Evolutionary conservation across 2,797 vertebrate genomes (phyloP).

Genomic region (Alcedo quadribrachys): DNA sequence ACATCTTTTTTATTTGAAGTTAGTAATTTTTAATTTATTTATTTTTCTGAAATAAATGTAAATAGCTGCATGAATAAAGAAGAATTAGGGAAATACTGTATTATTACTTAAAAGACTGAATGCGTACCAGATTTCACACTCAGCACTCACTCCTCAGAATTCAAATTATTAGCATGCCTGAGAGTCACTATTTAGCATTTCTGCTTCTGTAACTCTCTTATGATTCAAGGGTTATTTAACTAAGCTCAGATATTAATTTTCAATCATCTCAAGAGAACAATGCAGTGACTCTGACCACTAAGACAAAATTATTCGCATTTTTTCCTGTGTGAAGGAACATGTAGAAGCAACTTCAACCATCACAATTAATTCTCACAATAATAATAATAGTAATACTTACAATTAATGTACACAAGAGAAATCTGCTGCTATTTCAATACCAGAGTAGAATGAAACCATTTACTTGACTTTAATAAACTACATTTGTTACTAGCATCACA

Average conservation of each 20-base stretch:
- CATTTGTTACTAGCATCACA: background rate
- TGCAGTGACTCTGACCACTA: background rate
- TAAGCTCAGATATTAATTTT: conserved; percentile 14
- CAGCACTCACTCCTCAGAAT: background rate
- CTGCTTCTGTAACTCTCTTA: background rate
- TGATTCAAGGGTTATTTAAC: conserved; percentile 27
- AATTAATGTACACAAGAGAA: background rate
- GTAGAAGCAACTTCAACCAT: background rate
- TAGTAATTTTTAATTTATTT: background rate
- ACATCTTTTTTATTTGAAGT: background rate
- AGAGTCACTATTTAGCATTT: background rate
- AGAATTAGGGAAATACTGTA: background rate
- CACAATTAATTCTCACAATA: background rate
- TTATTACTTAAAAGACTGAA: background rate
- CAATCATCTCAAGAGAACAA: conserved; percentile 9
- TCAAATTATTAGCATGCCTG: background rate
- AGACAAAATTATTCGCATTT: background rate
- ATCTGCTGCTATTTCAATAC: background rate
- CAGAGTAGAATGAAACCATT: background rate
- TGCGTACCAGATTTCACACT: background rate
- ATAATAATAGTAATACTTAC: no score
- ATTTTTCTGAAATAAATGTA: background rate
- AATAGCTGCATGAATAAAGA: background rate
- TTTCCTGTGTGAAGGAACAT: background rate
- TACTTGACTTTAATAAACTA: background rate